Evolutionary conservation across 2,888 invertebrate species (phyloP).

Genomic region (Meliscaeva auricollis): DNA sequence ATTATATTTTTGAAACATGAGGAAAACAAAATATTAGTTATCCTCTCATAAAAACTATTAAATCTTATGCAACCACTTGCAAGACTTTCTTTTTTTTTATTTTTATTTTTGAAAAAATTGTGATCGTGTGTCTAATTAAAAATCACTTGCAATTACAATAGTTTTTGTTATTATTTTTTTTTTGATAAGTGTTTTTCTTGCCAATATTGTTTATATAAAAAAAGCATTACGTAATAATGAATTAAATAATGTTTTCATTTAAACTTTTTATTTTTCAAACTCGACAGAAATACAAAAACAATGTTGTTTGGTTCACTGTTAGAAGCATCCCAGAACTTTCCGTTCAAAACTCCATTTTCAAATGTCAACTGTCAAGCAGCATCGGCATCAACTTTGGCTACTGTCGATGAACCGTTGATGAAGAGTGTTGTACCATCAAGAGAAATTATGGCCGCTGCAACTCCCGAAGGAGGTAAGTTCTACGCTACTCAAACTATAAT

Average conservation of each 20-base stretch:
- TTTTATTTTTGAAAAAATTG: background rate
- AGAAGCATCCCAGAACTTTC: constrained; percentile 87
- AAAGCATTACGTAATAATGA: constrained; percentile 37
- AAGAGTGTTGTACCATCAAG: constrained; percentile 79
- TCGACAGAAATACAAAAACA: constrained; percentile 30
- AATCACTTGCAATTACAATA: too few relatives aligned
- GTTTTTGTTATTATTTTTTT: background rate
- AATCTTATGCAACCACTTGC: constrained; percentile 40
- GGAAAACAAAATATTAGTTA: too few relatives aligned
- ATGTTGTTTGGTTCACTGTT: constrained; percentile 87
- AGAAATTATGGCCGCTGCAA: constrained; percentile 82
- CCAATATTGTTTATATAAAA: background rate
- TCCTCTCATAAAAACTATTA: background rate
- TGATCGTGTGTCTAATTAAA: background rate
- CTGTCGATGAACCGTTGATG: constrained; percentile 62
- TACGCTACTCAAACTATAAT: background rate
- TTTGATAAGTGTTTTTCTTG: background rate
- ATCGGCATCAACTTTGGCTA: constrained; percentile 73
- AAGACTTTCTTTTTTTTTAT: background rate
- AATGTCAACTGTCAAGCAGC: constrained; percentile 86
- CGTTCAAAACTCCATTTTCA: constrained; percentile 87
- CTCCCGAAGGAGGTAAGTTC: constrained; percentile 80
- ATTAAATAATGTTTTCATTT: constrained; percentile 22
- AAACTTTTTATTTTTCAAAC: background rate
- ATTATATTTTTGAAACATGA: too few relatives aligned